Conservation (phyloP, 2,888 invertebrate genomes). For the Helobdella robusta region DNA sequence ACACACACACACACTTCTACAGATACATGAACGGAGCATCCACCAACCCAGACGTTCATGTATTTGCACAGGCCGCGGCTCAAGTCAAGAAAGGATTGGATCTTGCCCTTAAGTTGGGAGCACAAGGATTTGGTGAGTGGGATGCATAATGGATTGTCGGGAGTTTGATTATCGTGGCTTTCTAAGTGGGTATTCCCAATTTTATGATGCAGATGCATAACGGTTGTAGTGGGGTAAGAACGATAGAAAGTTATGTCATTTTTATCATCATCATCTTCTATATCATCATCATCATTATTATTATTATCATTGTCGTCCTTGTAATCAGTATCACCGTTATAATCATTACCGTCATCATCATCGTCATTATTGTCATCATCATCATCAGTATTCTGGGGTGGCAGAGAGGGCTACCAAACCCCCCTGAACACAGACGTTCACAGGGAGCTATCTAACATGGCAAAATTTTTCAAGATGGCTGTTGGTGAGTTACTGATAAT, state of each 20-base stretch:
- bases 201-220: too few species aligned
- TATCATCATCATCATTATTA: neutral
- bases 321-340: neutral
- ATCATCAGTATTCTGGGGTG: conserved; percentile 54
- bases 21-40: conserved; percentile 59
- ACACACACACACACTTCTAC: conserved; percentile 13
- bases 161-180: too few species aligned
- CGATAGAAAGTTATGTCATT: too few species aligned
- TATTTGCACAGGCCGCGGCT: conserved; percentile 57
- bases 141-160: too few species aligned
- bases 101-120: conserved; percentile 56
- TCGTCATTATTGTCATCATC: neutral
- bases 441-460: conserved; percentile 58
- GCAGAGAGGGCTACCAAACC: conserved; percentile 57
- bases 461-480: conserved; percentile 58
- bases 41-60: conserved; percentile 57
- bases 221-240: too few species aligned
- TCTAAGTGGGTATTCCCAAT: too few species aligned
- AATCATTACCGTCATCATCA: neutral
- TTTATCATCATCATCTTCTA: too few species aligned
- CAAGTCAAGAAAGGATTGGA: conserved; percentile 59
- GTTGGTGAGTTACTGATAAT: conserved; percentile 52
- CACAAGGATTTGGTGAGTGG: conserved; percentile 57
- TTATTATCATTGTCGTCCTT: conserved; percentile 6
- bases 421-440: conserved; percentile 57